Conservation (phyloP, 2,113 vertebrate genomes). For the Microcebus jonahi region DNA sequence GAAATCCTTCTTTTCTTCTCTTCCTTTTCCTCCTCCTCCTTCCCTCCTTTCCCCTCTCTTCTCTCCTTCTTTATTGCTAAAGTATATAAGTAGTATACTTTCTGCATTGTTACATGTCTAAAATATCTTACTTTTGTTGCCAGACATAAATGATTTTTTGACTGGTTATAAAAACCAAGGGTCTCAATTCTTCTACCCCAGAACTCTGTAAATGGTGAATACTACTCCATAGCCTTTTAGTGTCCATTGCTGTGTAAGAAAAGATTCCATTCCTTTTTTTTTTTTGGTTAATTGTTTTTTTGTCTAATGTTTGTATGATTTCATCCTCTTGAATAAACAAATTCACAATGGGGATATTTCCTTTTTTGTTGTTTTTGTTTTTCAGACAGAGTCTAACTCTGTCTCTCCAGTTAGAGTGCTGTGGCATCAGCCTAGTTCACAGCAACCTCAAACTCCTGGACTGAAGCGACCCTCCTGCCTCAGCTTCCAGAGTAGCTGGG, state of each 20-base stretch:
- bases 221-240: background rate
- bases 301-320: background rate
- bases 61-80: background rate
- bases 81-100: background rate
- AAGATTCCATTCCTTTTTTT: background rate
- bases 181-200: background rate
- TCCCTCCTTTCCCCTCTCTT: background rate
- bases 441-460: too few species aligned
- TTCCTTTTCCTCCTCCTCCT: background rate
- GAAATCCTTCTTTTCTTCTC: background rate
- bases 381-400: too few species aligned
- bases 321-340: background rate
- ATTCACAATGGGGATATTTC: background rate
- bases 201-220: background rate
- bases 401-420: too few species aligned
- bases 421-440: too few species aligned
- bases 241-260: background rate
- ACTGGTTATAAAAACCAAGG: background rate
- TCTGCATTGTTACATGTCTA: background rate
- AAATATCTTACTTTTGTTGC: constrained; percentile 18
- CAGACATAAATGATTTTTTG: constrained; percentile 3
- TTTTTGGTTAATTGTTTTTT: background rate
- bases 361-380: too few species aligned
- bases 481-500: too few species aligned
- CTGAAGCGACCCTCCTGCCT: too few species aligned